phyloP scores from a whole-genome alignment of 2,113 vertebrate genomes.

The Solea solea region DNA sequence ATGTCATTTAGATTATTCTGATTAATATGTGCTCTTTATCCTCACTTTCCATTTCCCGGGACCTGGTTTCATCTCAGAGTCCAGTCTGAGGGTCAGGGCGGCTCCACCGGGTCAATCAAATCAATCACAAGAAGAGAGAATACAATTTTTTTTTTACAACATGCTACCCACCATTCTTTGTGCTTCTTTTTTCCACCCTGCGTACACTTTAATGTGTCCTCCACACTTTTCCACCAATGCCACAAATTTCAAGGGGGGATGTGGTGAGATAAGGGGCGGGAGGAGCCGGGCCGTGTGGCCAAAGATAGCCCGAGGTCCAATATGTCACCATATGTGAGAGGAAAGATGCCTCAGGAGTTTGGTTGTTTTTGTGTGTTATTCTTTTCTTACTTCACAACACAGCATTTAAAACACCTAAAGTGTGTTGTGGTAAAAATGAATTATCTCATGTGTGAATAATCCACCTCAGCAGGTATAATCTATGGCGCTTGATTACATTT shows the following conservation, averaged over 20 bases:
- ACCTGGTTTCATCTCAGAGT: background rate
- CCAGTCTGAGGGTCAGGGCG: background rate
- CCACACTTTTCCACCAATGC: background rate
- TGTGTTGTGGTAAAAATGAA: no score
- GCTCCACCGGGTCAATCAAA: background rate
- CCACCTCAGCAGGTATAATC: no score
- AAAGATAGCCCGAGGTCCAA: conserved; percentile 50
- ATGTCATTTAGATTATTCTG: conserved; percentile 27
- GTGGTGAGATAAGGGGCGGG: conserved; percentile 7
- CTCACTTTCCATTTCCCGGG: background rate
- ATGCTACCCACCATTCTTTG: background rate
- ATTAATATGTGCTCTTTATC: conserved; percentile 23
- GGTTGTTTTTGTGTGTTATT: conserved; percentile 26
- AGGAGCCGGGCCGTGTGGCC: conserved; percentile 43
- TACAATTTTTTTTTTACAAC: no score
- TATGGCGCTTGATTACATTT: no score
- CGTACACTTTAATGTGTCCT: background rate
- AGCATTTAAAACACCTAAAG: no score
- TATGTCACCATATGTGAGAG: conserved; percentile 66
- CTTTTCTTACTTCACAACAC: no score
- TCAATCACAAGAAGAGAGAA: background rate
- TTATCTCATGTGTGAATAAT: no score
- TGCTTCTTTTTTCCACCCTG: background rate
- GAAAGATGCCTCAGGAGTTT: conserved; percentile 61
- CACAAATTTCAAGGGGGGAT: conserved; percentile 13